Percentiles rank a stretch among this genome's conserved stretches.
phyloP scores from a whole-genome alignment of 2,113 vertebrate species.

The Etheostoma cragini region DNA sequence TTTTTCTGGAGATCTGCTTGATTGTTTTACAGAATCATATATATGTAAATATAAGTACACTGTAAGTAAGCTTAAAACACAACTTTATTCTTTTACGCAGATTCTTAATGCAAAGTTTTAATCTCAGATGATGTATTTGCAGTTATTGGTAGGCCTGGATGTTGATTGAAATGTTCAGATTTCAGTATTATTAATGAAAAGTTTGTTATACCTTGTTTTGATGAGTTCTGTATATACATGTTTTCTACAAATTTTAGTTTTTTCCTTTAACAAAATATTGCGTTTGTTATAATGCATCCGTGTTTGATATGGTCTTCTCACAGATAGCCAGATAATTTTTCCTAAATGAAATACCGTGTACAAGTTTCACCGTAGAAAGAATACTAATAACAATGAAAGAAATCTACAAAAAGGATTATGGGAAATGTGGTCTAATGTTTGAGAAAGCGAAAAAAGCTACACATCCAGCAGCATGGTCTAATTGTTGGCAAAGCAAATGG shows the following conservation, averaged over 20 bases:
- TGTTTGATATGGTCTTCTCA: background rate
- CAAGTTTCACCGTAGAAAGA: background rate
- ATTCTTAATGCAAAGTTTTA: slow-evolving; percentile 24
- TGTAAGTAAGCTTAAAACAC: slow-evolving; percentile 28
- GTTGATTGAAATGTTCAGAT: background rate
- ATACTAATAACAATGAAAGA: slow-evolving; percentile 1
- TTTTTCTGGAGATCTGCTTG: slow-evolving; percentile 9
- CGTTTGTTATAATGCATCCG: background rate
- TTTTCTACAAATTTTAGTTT: slow-evolving; percentile 8
- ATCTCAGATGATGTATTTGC: background rate
- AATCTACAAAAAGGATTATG: background rate
- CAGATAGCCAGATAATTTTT: background rate
- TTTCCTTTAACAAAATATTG: background rate
- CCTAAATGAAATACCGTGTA: background rate
- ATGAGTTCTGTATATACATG: background rate
- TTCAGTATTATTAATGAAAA: background rate
- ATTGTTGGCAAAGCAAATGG: background rate
- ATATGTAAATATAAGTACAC: background rate
- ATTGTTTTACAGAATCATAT: background rate
- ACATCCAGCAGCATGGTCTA: background rate
- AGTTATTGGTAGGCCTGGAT: background rate
- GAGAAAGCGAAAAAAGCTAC: background rate
- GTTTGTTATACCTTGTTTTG: background rate
- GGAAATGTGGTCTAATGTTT: background rate
- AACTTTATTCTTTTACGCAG: background rate